Base-by-base conservation (phyloP, 92 coral and sea anemone genomes). In the Zoanthus solanderi region DNA sequence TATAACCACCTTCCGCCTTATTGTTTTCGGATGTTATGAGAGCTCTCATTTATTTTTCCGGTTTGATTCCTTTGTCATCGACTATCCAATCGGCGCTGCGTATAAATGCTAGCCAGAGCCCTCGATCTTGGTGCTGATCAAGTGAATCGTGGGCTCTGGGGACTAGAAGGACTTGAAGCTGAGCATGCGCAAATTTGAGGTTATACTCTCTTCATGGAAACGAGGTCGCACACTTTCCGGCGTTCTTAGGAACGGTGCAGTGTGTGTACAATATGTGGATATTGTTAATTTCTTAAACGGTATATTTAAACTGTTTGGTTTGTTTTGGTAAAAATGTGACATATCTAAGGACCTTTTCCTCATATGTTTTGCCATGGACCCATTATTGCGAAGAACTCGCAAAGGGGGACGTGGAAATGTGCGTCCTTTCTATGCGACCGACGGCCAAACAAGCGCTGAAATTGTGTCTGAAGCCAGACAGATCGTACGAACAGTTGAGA, bases 381-480 rank as follows among this genome's bases (percentile, higher is more conserved):
- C 84, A 34, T 57, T 80, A 54, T 89, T 83, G 32, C 90, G 88
- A 54, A 93, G 95, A 91, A 79, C 93, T 71, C 95, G 99, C 75
- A 95, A 93, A 92, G 93, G 84, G 17, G 91, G 87, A 47, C 95
- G 98, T 42, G 87, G 90, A 37, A 89, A 86, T 7, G 82, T 69
- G 32, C 98, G 98, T 60, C 99, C 99, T 45, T 97, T 97, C 88
- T 97, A 97, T 90, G 93, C 90, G 73, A 79, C 92, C 9, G 87
- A 86, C 9, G 98, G 99, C 7, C 92, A 95, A 83, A 97, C 99
- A 56, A 97, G 99, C 77, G 97, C 99, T 16, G 97, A 97, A 74
- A 97, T 97, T 60, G 96, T 97, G 45, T 94, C 99, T n/a, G 98
- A 97, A 71, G 99, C 99, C 61, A 93, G 99, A 60, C 90, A 96